Evolutionary conservation across 2,113 vertebrate genomes (phyloP), one percentile per base, ranked within the genome.

Genomic region (Alaudala cheleensis): DNA sequence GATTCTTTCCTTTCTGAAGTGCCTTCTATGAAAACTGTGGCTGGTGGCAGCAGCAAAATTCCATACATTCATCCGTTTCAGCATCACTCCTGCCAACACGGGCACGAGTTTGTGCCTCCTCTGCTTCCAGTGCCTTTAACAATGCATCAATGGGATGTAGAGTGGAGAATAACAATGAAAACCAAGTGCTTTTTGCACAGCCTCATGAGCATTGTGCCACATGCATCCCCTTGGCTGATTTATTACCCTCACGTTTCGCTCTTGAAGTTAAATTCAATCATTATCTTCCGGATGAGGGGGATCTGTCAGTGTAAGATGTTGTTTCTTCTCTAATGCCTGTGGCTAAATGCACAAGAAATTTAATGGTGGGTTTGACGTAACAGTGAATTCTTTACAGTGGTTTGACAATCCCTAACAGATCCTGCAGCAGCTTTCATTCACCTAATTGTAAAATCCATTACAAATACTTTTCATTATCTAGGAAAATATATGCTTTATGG

Each of bases 11-110:
- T 72, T 62, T 44, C 50, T 54, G n/a, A 87, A 85, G 23, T 2
- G 58, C 69, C 62, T 95, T 95, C 89, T 82, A 8, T 80, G 78
- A 91, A 95, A 91, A 16, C 79, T 82, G 62, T 50, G 66, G 34
- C 56, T 69, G 33, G 42, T 85, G n/a, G 62, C 73, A 93, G 64
- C 22, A 79, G 29, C 61, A 62, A 42, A 87, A 53, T 23, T 64
- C n/a, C 7, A 1, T 60, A 77, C 57, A 79, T 92, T 82, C 34
- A 31, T 69, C 70, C 17, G 24, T 82, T 91, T 69, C 61, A 65
- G 33, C 37, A 2, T 58, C 3, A 14, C 16, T 69, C 0, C 0
- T 89, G 88, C 83, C 61, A 87, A 14, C 28, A 37, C 1, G 7
- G 51, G 22, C 28, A 1, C 16, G 23, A 51, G 45, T 62, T 79